phyloP scores from a whole-genome alignment of 1,140 invertebrate species.

The Saccostrea echinata region DNA sequence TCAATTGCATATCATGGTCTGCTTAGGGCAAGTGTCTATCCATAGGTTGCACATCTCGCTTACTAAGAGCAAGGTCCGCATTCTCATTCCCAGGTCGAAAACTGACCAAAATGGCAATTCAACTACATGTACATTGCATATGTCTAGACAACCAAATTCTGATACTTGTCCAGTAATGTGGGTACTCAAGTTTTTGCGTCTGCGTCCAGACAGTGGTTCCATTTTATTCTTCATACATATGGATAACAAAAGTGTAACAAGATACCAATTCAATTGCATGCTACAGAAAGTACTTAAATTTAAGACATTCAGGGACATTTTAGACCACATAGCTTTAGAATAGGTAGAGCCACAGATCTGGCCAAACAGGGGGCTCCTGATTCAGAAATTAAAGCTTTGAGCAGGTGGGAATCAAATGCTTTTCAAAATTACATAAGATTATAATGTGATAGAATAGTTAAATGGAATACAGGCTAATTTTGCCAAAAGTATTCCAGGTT shows the following conservation, averaged over 20 bases:
- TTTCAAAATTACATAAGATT: background rate
- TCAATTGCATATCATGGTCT: background rate
- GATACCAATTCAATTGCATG: background rate
- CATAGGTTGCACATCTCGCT: background rate
- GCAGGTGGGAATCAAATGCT: background rate
- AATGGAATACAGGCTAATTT: background rate
- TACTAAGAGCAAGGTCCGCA: background rate
- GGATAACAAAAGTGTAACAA: background rate
- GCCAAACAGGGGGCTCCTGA: background rate
- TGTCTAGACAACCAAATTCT: background rate
- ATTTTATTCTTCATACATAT: background rate
- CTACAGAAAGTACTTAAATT: background rate
- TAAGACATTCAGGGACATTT: background rate
- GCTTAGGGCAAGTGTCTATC: background rate
- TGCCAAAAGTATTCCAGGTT: constrained; percentile 11
- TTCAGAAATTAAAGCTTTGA: background rate
- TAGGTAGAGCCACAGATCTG: background rate
- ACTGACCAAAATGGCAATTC: background rate
- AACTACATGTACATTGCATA: background rate
- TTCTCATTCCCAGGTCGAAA: background rate
- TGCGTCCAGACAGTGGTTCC: background rate
- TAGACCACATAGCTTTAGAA: background rate
- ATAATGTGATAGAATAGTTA: background rate
- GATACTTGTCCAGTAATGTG: background rate
- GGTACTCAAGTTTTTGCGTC: background rate